phyloP scores from a whole-genome alignment of 1,140 invertebrate species.

The Saccostrea cuccullata region DNA sequence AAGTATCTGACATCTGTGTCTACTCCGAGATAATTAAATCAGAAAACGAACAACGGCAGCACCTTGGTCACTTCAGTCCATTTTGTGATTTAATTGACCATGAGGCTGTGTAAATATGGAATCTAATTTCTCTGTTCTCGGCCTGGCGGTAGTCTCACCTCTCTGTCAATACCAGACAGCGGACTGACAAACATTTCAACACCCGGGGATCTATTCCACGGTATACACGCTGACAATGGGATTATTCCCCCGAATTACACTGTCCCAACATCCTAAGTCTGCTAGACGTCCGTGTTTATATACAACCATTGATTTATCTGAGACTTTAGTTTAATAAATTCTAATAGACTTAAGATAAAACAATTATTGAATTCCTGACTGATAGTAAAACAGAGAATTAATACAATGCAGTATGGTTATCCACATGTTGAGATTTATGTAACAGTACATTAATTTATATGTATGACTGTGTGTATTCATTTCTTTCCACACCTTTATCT shows the following conservation, averaged over 20 bases:
- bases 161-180: not conserved
- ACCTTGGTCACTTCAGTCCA: not conserved
- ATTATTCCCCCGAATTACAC: conserved; percentile 11
- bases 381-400: too few relatives aligned
- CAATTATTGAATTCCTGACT: too few relatives aligned
- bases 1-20: not conserved
- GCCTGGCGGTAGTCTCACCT: not conserved
- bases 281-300: not conserved
- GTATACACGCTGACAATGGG: not conserved
- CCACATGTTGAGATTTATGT: too few relatives aligned
- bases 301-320: too few relatives aligned
- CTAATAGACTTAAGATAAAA: too few relatives aligned
- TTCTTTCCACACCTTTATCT: too few relatives aligned
- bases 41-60: not conserved
- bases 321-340: too few relatives aligned
- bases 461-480: too few relatives aligned
- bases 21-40: not conserved
- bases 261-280: conserved; percentile 1
- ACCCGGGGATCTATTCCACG: not conserved
- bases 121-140: not conserved
- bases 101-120: conserved; percentile 16
- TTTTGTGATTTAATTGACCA: conserved; percentile 26
- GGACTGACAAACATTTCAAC: not conserved
- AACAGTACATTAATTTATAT: too few relatives aligned
- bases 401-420: too few relatives aligned